Evolutionary conservation across 2,797 vertebrate species (phyloP).

Genomic region (Sciaenops ocellatus): DNA sequence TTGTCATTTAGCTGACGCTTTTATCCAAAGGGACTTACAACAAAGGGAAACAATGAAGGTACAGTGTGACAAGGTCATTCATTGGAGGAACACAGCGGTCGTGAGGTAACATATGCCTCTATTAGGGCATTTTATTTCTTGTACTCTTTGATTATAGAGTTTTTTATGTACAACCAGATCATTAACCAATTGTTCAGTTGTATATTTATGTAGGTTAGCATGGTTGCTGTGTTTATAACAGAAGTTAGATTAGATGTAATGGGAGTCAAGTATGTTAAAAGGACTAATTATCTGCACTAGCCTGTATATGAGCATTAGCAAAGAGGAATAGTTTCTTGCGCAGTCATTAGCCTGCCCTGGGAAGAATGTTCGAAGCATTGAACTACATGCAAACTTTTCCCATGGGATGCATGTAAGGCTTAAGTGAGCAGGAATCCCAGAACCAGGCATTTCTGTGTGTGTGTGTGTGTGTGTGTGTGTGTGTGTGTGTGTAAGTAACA

Average conservation of each 20-base stretch:
- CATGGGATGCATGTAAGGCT: conserved; percentile 22
- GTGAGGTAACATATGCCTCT: too few species aligned
- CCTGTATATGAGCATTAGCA: not conserved
- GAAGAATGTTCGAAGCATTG: conserved; percentile 47
- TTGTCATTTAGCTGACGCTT: too few species aligned
- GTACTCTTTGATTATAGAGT: not conserved
- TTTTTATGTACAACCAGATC: not conserved
- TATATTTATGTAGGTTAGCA: too few species aligned
- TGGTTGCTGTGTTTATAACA: not conserved
- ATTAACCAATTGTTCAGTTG: not conserved
- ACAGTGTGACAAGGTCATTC: too few species aligned
- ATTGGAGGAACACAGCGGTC: too few species aligned
- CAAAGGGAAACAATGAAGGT: too few species aligned
- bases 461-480: conserved; percentile 6
- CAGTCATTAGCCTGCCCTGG: not conserved
- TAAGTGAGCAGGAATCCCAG: conserved; percentile 26
- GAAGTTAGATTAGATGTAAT: conserved; percentile 15
- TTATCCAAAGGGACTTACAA: too few species aligned
- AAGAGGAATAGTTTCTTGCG: not conserved
- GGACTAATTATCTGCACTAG: conserved; percentile 16
- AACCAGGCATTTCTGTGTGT: conserved; percentile 7
- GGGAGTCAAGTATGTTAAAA: conserved; percentile 17
- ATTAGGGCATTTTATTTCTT: not conserved
- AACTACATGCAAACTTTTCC: conserved; percentile 44
- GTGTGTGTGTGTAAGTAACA: conserved; percentile 18